phyloP scores from a whole-genome alignment of 2,797 vertebrate species.

The Pseudochromis fuscus region DNA sequence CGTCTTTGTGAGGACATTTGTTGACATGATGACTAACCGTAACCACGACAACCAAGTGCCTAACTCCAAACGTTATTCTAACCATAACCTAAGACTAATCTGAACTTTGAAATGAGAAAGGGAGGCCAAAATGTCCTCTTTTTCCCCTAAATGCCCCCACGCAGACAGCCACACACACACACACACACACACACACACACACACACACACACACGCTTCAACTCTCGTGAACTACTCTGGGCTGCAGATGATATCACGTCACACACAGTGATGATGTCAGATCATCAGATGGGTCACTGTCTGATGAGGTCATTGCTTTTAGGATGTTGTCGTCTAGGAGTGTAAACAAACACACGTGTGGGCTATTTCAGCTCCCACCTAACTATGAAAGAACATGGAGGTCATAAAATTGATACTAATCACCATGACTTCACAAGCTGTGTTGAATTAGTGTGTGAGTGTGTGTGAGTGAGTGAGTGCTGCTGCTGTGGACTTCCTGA shows the following conservation, averaged over 20 bases:
- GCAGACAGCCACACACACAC: neutral
- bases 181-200: constrained; percentile 49
- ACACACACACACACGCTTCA: constrained; percentile 42
- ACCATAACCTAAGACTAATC: neutral
- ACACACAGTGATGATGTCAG: constrained; percentile 72
- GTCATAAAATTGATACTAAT: constrained; percentile 69
- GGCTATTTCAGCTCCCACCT: constrained; percentile 67
- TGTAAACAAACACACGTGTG: constrained; percentile 52
- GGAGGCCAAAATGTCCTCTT: neutral
- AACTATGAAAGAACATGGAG: constrained; percentile 74
- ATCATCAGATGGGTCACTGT: constrained; percentile 52
- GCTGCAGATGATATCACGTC: constrained; percentile 52
- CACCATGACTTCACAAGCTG: constrained; percentile 77
- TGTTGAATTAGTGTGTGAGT: constrained; percentile 35
- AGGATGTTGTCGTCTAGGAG: constrained; percentile 46
- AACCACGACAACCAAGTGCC: neutral
- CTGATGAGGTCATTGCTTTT: constrained; percentile 74
- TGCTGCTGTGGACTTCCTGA: constrained; percentile 32
- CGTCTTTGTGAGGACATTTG: neutral
- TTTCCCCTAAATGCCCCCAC: neutral
- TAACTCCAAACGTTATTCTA: neutral
- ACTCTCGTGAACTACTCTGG: constrained; percentile 44
- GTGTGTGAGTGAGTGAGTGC: constrained; percentile 17
- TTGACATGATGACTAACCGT: neutral
- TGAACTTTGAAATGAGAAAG: constrained; percentile 5